phyloP scores from a whole-genome alignment of 2,113 vertebrate genomes.

The Sapayoa aenigma region DNA sequence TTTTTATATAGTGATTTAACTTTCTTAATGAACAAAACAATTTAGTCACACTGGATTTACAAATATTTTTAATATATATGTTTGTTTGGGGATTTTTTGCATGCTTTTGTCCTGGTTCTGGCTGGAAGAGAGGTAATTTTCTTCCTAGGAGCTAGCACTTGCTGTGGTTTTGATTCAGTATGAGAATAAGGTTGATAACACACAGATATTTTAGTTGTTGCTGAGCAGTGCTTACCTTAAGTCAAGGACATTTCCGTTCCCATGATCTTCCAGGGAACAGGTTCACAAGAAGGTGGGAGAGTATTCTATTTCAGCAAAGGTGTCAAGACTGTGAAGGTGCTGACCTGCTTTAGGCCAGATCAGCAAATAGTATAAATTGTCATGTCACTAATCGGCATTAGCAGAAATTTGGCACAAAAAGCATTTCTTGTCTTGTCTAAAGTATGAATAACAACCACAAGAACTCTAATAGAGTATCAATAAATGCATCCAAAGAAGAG shows the following conservation, averaged over 20 bases:
- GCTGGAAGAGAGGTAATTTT: background rate
- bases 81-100: background rate
- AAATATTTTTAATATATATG: background rate
- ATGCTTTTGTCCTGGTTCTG: background rate
- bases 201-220: background rate
- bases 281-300: background rate
- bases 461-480: background rate
- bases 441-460: background rate
- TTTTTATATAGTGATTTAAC: background rate
- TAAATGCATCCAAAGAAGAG: background rate
- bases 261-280: background rate
- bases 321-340: background rate
- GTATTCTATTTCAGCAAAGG: background rate
- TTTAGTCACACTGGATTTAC: background rate
- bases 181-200: background rate
- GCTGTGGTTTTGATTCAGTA: background rate
- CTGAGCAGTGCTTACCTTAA: background rate
- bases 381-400: background rate
- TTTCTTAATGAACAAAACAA: background rate
- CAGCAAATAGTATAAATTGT: background rate
- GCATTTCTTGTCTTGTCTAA: background rate
- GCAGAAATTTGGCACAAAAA: background rate
- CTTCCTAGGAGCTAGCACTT: background rate
- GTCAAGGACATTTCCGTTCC: background rate
- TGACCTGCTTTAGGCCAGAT: background rate